A percentile compares a stretch with the other conserved stretches of the same genome.
These are phyloP conservation scores for Fragum whitleyi DNA, from an alignment of 2,888 invertebrate species.

Conservation along the genomic window DNA sequence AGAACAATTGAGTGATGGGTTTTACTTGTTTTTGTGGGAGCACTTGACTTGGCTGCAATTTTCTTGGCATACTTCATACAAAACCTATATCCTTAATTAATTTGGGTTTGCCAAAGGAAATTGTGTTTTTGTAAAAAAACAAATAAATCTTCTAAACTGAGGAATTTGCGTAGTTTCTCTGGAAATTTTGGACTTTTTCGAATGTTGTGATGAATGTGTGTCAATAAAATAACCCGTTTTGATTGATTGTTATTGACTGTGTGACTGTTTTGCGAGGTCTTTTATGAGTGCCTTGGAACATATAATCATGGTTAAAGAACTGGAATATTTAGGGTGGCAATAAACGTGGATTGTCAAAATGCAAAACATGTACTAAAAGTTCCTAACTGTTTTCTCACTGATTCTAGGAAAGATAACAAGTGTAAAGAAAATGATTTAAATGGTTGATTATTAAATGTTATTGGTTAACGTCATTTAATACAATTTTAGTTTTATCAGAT, in stretches of 20 bases:
- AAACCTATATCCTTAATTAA: conserved; percentile 6
- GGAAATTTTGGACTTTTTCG: background rate
- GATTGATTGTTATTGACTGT: background rate
- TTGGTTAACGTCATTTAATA: no score
- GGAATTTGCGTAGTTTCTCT: background rate
- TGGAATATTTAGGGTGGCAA: background rate
- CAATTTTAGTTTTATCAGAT: no score
- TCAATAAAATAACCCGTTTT: background rate
- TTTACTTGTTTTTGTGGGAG: background rate
- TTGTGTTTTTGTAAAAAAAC: conserved; percentile 1
- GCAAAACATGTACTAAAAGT: no score
- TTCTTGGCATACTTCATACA: conserved; percentile 5
- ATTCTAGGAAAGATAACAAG: no score
- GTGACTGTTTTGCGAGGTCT: background rate
- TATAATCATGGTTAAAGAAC: background rate
- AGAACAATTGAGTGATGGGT: background rate
- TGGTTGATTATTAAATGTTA: no score
- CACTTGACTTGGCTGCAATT: background rate
- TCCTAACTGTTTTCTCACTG: no score
- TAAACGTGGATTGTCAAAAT: background rate
- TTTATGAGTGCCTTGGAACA: background rate
- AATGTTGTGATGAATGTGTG: background rate
- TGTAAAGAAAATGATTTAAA: no score
- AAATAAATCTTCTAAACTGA: background rate
- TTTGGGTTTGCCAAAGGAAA: background rate